Percentiles rank a stretch among this genome's conserved stretches.
These are phyloP conservation scores for Pongo pygmaeus DNA, from an alignment of 2,113 vertebrate species.

Conservation along the genomic window DNA sequence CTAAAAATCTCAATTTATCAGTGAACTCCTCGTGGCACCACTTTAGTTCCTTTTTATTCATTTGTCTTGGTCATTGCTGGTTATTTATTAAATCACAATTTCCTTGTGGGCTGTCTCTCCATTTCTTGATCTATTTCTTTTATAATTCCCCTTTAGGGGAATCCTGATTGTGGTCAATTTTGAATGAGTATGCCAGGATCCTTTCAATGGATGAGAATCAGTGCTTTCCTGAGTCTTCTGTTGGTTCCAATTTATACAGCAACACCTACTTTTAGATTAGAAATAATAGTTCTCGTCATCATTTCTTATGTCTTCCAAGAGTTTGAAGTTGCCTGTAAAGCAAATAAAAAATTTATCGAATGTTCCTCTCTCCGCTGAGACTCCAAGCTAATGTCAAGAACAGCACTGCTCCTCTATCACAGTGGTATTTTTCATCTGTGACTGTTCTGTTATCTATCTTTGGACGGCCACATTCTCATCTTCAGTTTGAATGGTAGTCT, in stretches of 20 bases:
- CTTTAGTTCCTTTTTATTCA: neutral
- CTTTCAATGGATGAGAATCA: neutral
- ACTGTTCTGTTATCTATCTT: neutral
- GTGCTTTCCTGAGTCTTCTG: neutral
- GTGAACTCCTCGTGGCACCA: neutral
- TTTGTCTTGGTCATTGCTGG: neutral
- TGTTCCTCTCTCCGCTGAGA: neutral
- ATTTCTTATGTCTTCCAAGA: neutral
- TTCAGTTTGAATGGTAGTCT: neutral
- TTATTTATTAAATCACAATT: neutral
- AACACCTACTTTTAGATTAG: neutral
- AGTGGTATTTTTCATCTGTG: rapidly evolving
- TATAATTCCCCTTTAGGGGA: neutral
- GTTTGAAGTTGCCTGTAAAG: neutral
- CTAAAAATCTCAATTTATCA: constrained; percentile 4
- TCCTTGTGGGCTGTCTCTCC: neutral
- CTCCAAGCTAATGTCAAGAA: neutral
- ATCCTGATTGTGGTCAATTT: neutral
- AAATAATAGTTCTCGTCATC: neutral
- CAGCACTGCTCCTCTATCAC: rapidly evolving
- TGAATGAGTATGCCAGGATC: neutral
- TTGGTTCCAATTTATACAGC: neutral
- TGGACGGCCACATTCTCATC: neutral
- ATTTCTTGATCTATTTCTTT: neutral
- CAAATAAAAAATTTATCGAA: constrained; percentile 2